These are phyloP conservation scores for Galeruca laticollis DNA, from an alignment of 2,888 invertebrate genomes.

Conservation along the genomic window DNA sequence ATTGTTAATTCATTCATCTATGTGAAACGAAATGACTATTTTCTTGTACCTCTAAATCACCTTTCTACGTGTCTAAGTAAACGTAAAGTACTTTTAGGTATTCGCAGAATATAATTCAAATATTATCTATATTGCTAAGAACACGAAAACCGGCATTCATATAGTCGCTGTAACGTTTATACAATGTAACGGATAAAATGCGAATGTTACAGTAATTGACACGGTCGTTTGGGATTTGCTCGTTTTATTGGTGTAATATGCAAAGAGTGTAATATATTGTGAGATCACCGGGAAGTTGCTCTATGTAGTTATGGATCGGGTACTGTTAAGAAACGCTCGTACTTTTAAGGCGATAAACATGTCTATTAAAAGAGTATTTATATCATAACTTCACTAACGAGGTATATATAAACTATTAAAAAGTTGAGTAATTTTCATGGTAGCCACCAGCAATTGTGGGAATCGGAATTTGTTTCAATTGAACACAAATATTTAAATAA, in stretches of 20 bases:
- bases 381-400: neutral
- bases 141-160: neutral
- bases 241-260: slow-evolving; percentile 3
- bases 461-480: no score
- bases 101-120: neutral
- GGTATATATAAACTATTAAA: neutral
- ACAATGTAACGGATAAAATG: neutral
- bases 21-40: no score
- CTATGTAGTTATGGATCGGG: neutral
- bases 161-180: neutral
- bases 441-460: no score
- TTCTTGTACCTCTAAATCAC: no score
- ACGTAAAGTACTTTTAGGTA: neutral
- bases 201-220: neutral
- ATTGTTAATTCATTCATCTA: no score
- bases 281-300: slow-evolving; percentile 1
- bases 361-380: neutral
- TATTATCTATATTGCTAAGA: neutral
- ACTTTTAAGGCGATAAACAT: slow-evolving; percentile 3
- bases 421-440: no score
- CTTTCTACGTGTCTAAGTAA: no score
- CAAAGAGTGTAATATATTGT: neutral
- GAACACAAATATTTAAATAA: no score
- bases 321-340: neutral
- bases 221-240: neutral